Conservation (phyloP, 2,797 vertebrate genomes). For the Sebastes flavidus region DNA sequence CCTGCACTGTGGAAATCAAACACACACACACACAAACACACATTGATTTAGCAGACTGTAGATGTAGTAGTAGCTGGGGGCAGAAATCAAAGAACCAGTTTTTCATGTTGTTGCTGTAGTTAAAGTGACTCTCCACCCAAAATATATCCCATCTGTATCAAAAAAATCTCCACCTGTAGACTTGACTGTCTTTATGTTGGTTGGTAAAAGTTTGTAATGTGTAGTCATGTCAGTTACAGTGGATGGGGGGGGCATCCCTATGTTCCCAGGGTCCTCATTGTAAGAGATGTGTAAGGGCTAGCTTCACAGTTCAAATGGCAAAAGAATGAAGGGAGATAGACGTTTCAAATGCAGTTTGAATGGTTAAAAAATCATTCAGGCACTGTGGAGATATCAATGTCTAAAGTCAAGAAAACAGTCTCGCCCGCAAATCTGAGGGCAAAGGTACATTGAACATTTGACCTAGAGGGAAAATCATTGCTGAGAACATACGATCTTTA, state of each 20-base stretch:
- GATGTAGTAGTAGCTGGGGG: not conserved
- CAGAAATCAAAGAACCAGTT: not conserved
- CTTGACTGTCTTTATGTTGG: not conserved
- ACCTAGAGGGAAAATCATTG: not conserved
- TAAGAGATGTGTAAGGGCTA: not conserved
- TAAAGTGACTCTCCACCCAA: not conserved
- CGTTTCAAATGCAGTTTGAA: too few species aligned
- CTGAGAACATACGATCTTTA: not conserved
- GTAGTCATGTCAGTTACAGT: not conserved
- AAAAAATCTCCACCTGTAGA: not conserved
- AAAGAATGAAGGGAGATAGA: not conserved
- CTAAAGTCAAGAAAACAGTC: too few species aligned
- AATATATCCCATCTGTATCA: not conserved
- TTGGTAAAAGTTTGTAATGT: not conserved
- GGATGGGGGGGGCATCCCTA: not conserved
- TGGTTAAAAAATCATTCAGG: too few species aligned
- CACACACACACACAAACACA: conserved; percentile 13
- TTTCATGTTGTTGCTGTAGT: not conserved
- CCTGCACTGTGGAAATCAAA: not conserved
- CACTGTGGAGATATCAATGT: not conserved
- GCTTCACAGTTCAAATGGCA: not conserved
- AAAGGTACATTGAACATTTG: not conserved
- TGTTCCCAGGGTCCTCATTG: not conserved
- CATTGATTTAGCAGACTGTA: not conserved
- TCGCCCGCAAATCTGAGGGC: not conserved